Evolutionary conservation across 2,888 invertebrate genomes (phyloP).

Genomic region (Notocelia uddmanniana): DNA sequence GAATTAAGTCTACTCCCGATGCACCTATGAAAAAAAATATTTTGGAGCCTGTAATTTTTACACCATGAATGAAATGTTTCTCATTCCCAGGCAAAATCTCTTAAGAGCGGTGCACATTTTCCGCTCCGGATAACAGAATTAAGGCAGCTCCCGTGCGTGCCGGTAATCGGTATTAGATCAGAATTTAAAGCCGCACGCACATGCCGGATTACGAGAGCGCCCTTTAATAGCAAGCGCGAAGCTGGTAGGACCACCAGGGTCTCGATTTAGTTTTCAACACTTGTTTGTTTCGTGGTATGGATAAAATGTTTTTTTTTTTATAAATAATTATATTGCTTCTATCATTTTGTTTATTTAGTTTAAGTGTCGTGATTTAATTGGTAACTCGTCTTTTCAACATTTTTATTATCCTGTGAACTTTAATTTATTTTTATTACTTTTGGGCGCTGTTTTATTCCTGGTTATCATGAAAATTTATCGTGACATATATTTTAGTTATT

Average conservation of each 20-base stretch:
- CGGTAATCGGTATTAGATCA: slow-evolving; percentile 81
- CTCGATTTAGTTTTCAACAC: not conserved
- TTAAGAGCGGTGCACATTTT: slow-evolving; percentile 38
- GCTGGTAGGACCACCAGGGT: slow-evolving; percentile 20
- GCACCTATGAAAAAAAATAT: too few species aligned
- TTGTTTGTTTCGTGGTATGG: not conserved
- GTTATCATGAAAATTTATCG: too few species aligned
- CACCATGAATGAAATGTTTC: not conserved
- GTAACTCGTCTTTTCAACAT: too few species aligned
- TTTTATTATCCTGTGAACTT: too few species aligned
- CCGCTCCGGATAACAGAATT: slow-evolving; percentile 44
- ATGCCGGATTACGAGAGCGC: slow-evolving; percentile 74
- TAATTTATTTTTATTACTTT: too few species aligned
- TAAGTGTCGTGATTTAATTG: too few species aligned
- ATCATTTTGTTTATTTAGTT: too few species aligned
- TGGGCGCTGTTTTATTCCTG: too few species aligned
- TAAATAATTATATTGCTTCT: too few species aligned
- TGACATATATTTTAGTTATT: too few species aligned
- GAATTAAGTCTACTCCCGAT: slow-evolving; percentile 48
- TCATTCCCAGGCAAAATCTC: slow-evolving; percentile 24
- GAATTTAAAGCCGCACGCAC: slow-evolving; percentile 80
- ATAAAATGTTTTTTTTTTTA: not conserved
- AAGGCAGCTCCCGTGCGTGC: slow-evolving; percentile 63
- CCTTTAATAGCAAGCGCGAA: slow-evolving; percentile 61
- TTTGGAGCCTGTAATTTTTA: not conserved